Percentiles rank a stretch among this genome's conserved stretches.
phyloP scores from a whole-genome alignment of 2,888 invertebrate genomes.

The Atethmia centrago region DNA sequence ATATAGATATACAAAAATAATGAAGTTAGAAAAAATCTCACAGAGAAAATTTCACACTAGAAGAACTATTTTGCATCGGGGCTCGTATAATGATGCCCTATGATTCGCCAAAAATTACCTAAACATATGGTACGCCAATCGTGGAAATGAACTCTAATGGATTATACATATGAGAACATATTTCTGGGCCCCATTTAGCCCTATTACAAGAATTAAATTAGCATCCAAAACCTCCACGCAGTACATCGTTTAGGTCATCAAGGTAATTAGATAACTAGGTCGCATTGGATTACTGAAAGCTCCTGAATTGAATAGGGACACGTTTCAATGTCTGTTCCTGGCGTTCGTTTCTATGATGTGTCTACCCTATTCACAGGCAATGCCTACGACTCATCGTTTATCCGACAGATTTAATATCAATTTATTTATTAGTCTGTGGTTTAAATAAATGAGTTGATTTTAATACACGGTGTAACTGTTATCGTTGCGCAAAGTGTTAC shows the following conservation, averaged over 20 bases:
- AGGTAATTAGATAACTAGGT: constrained; percentile 52
- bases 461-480: not conserved
- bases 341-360: constrained; percentile 6
- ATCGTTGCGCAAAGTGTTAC: too few relatives aligned
- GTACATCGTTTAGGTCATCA: constrained; percentile 29
- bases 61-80: too few relatives aligned
- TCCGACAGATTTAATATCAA: constrained; percentile 5
- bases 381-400: not conserved
- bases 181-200: not conserved
- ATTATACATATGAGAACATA: too few relatives aligned
- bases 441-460: not conserved
- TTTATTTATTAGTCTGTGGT: not conserved
- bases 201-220: not conserved
- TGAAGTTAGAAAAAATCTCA: too few relatives aligned
- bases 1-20: too few relatives aligned
- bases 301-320: constrained; percentile 12
- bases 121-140: too few relatives aligned
- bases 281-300: constrained; percentile 42
- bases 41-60: too few relatives aligned
- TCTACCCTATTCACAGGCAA: constrained; percentile 16
- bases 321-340: constrained; percentile 33
- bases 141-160: too few relatives aligned
- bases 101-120: too few relatives aligned
- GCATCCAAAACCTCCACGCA: not conserved
- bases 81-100: too few relatives aligned